A percentile compares a stretch with the other conserved stretches of the same genome.
phyloP scores from a whole-genome alignment of 2,113 vertebrate species.

The Nerophis lumbriciformis region DNA sequence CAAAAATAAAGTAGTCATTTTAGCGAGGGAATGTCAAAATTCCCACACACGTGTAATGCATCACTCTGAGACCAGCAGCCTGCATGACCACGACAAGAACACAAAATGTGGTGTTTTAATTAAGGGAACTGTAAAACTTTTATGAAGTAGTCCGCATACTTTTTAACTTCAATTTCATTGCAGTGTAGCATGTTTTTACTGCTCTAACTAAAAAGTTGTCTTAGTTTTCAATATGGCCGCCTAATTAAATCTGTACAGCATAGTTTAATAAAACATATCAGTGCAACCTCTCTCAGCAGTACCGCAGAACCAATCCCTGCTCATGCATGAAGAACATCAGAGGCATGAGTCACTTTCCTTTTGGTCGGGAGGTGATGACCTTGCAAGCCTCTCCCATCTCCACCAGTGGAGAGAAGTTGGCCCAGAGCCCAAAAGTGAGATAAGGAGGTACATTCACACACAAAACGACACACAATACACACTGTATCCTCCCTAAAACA shows the following conservation, averaged over 20 bases:
- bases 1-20: too few species aligned
- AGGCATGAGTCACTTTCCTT: slow-evolving; percentile 36
- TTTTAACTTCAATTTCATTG: too few species aligned
- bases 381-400: background rate
- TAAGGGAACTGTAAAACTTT: too few species aligned
- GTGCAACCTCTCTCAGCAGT: slow-evolving; percentile 4
- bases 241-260: background rate
- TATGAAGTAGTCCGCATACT: too few species aligned
- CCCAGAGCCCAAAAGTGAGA: slow-evolving; percentile 30
- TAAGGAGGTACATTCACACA: slow-evolving; percentile 10
- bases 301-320: background rate
- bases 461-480: background rate
- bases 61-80: too few species aligned
- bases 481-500: slow-evolving; percentile 2
- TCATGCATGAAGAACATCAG: slow-evolving; percentile 9
- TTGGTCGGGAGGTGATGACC: slow-evolving; percentile 27
- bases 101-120: too few species aligned
- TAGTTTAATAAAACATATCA: background rate
- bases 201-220: background rate
- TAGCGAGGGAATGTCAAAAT: too few species aligned
- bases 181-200: too few species aligned
- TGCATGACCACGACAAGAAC: too few species aligned
- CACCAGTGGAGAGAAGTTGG: slow-evolving; percentile 39
- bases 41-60: too few species aligned
- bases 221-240: too few species aligned